These are phyloP conservation scores for Aelia acuminata DNA, from an alignment of 2,888 invertebrate species.

Conservation along the genomic window DNA sequence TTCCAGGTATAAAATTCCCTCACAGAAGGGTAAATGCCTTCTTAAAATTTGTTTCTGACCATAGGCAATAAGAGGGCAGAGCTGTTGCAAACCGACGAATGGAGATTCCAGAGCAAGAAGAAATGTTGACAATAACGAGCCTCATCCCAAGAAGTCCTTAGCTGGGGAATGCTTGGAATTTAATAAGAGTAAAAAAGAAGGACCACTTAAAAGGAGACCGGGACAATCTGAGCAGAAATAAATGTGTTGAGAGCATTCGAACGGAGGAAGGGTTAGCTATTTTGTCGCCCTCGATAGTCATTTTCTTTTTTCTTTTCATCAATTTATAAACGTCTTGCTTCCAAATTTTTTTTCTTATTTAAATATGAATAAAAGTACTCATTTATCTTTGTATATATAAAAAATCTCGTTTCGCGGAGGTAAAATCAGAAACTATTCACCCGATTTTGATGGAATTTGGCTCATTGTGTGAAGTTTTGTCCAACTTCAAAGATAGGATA, in stretches of 20 bases:
- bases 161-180: conserved; percentile 6
- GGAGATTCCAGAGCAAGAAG: conserved; percentile 1
- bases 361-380: too few relatives aligned
- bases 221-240: conserved; percentile 38
- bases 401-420: too few relatives aligned
- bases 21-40: background rate
- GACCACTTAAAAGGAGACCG: background rate
- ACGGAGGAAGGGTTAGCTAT: background rate
- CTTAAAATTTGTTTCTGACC: background rate
- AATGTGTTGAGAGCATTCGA: conserved; percentile 24
- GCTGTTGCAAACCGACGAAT: background rate
- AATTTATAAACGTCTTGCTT: too few relatives aligned
- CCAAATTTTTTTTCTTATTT: too few relatives aligned
- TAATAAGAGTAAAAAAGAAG: conserved; percentile 46
- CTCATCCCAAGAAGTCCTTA: conserved; percentile 23
- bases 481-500: too few relatives aligned
- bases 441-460: too few relatives aligned
- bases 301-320: background rate
- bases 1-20: background rate
- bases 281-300: background rate
- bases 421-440: too few relatives aligned
- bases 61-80: background rate
- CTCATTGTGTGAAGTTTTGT: too few relatives aligned
- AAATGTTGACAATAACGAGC: conserved; percentile 29
- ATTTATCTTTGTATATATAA: too few relatives aligned